These are phyloP conservation scores for Trididemnum miniatum DNA, from an alignment of 23 tunicate species.

Conservation along the genomic window DNA sequence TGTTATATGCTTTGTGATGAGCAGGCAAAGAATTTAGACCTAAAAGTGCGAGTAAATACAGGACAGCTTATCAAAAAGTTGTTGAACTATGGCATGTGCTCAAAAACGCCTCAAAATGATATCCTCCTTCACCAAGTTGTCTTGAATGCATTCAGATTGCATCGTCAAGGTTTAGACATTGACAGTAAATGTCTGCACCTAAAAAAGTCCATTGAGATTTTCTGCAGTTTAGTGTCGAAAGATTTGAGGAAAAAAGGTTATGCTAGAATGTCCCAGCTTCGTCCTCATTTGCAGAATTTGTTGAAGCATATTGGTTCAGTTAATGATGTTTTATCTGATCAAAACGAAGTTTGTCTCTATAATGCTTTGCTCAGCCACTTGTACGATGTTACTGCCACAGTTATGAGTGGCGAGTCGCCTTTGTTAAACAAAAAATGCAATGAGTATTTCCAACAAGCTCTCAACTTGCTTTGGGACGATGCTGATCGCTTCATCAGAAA, in stretches of 20 bases:
- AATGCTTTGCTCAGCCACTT: constrained; percentile 26
- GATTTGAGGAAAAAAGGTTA: constrained; percentile 33
- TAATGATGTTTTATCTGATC: not conserved
- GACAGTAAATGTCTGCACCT: not conserved
- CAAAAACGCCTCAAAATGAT: constrained; percentile 21
- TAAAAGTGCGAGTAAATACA: constrained; percentile 14
- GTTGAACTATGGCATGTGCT: constrained; percentile 32
- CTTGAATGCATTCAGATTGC: constrained; percentile 38
- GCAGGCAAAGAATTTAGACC: not conserved
- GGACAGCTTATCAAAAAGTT: constrained; percentile 39
- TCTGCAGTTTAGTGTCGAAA: constrained; percentile 42
- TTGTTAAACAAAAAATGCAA: not conserved
- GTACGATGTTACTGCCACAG: constrained; percentile 38
- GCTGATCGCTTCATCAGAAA: not conserved
- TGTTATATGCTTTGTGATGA: constrained; percentile 24
- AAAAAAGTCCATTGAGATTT: constrained; percentile 12
- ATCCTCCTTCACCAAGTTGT: constrained; percentile 53
- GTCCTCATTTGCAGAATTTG: constrained; percentile 24
- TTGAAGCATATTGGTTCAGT: not conserved
- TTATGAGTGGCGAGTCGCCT: constrained; percentile 13
- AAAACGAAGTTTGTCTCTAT: not conserved
- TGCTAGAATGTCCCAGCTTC: constrained; percentile 14
- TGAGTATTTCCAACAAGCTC: constrained; percentile 19
- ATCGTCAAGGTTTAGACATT: not conserved
- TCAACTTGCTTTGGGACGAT: constrained; percentile 25